Evolutionary conservation across 2,113 vertebrate genomes (phyloP).

Genomic region (Puma concolor): DNA sequence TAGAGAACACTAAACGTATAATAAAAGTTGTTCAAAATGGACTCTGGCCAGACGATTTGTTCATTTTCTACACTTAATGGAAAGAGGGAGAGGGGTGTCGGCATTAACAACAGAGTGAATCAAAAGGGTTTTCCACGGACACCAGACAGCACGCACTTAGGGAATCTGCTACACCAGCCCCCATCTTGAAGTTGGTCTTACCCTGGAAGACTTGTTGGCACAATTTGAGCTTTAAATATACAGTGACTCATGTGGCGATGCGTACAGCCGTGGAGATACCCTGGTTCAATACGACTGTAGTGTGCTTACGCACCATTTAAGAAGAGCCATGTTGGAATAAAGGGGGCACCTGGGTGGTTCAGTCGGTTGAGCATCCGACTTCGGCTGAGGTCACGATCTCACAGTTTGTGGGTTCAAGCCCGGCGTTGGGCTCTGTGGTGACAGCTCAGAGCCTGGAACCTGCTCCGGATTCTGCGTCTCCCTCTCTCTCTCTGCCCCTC

Average conservation of each 20-base stretch:
- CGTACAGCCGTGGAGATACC: neutral
- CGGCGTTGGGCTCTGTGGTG: no score
- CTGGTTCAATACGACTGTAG: fast-evolving
- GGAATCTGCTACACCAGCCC: neutral
- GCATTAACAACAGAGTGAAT: neutral
- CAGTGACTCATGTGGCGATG: neutral
- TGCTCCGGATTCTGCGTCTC: no score
- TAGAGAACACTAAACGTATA: slow-evolving; percentile 90
- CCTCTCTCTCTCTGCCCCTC: no score
- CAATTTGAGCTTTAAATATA: neutral
- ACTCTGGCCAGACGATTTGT: neutral
- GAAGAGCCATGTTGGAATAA: fast-evolving
- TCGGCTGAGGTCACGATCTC: no score
- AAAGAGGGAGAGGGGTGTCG: neutral
- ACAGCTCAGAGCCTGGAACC: no score
- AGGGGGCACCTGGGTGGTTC: no score
- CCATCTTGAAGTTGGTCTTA: neutral
- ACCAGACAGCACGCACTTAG: fast-evolving
- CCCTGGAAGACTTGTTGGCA: neutral
- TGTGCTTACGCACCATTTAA: fast-evolving
- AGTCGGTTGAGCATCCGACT: no score
- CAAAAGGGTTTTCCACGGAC: neutral
- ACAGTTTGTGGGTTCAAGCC: no score
- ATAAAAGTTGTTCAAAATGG: slow-evolving; percentile 87
- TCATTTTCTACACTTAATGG: neutral